Evolutionary conservation across 2,797 vertebrate species (phyloP).

Genomic region (Ataeniobius toweri): DNA sequence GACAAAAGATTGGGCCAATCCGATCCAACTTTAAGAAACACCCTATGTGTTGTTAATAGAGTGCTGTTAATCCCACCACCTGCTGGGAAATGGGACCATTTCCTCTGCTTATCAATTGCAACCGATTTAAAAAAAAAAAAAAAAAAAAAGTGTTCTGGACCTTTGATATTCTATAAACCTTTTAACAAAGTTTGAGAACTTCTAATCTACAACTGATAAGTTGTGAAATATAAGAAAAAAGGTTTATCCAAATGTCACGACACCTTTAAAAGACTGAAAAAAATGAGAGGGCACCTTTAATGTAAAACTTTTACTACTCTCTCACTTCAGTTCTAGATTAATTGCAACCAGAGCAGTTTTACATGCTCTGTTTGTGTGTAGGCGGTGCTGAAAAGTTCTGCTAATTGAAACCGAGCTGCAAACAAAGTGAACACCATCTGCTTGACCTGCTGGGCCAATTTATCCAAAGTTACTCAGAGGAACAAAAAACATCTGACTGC

Average conservation of each 20-base stretch:
- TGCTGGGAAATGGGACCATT: too few species aligned
- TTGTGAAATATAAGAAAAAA: neutral
- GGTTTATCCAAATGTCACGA: neutral
- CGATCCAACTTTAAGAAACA: too few species aligned
- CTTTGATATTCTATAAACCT: neutral
- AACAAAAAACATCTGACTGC: constrained; percentile 25
- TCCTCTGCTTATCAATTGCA: too few species aligned
- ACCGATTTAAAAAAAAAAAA: too few species aligned
- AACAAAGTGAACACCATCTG: constrained; percentile 46
- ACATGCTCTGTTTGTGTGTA: constrained; percentile 35
- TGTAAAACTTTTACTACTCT: neutral
- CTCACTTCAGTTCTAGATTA: neutral
- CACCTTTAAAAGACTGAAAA: neutral
- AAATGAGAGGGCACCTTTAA: neutral
- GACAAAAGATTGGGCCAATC: too few species aligned
- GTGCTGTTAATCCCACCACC: too few species aligned
- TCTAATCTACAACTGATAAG: neutral
- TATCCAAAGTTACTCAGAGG: constrained; percentile 21
- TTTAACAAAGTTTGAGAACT: neutral
- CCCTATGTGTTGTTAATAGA: too few species aligned
- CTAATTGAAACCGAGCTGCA: constrained; percentile 31
- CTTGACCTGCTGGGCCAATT: constrained; percentile 30
- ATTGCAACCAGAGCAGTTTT: constrained; percentile 31
- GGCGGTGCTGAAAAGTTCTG: constrained; percentile 37
- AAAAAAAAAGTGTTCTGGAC: too few species aligned